phyloP scores from a whole-genome alignment of 2,113 vertebrate genomes.

The Notothenia coriiceps region DNA sequence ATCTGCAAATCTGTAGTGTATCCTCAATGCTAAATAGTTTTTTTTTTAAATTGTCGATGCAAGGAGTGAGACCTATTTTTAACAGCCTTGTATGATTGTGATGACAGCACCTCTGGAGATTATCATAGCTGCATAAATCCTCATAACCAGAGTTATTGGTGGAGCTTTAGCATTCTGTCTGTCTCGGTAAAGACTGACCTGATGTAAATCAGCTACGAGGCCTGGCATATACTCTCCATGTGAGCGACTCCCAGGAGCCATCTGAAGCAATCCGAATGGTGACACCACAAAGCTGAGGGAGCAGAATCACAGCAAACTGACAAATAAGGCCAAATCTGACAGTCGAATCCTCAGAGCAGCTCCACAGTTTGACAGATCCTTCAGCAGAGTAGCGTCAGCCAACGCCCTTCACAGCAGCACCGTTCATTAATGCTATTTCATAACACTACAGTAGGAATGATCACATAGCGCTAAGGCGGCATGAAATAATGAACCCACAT shows the following conservation, averaged over 20 bases:
- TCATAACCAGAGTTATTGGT: constrained; percentile 34
- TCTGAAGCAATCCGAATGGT: constrained; percentile 53
- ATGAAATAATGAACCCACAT: not conserved
- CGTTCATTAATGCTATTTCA: constrained; percentile 50
- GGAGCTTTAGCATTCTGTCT: constrained; percentile 30
- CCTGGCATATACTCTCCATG: constrained; percentile 35
- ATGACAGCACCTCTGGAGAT: constrained; percentile 38
- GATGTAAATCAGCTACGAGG: constrained; percentile 54
- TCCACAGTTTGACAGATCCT: constrained; percentile 67
- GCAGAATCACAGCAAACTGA: constrained; percentile 75
- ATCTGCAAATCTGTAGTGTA: not conserved
- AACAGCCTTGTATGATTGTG: not conserved
- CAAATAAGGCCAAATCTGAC: constrained; percentile 78
- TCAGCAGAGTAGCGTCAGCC: constrained; percentile 51
- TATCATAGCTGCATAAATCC: constrained; percentile 33
- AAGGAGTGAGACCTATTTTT: constrained; percentile 34
- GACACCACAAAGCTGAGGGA: constrained; percentile 74
- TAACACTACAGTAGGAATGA: constrained; percentile 46
- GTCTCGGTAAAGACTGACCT: constrained; percentile 38
- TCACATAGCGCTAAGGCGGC: constrained; percentile 1
- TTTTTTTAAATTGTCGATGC: not conserved
- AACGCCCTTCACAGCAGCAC: constrained; percentile 51
- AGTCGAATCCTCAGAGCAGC: constrained; percentile 68
- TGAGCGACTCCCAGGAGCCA: constrained; percentile 54
- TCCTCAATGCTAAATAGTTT: not conserved